Evolutionary conservation across 2,113 vertebrate species (phyloP).

Genomic region (Tautogolabrus adspersus): DNA sequence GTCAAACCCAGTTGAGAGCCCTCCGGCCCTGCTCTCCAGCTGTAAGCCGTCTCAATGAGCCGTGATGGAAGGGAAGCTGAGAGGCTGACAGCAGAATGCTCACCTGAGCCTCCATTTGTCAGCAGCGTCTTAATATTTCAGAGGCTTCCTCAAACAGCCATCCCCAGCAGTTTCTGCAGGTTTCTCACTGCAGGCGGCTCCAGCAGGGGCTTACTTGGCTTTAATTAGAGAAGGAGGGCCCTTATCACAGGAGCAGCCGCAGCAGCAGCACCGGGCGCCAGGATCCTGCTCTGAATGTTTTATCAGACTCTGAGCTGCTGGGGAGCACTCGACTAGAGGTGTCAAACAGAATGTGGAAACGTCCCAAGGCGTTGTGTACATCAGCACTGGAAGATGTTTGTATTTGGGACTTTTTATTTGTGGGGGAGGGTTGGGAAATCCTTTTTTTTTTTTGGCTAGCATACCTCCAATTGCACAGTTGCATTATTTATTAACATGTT

Average conservation of each 20-base stretch:
- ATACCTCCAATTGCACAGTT: slow-evolving; percentile 18
- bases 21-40: slow-evolving; percentile 13
- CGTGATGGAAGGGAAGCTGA: slow-evolving; percentile 62
- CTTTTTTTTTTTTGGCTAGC: slow-evolving; percentile 10
- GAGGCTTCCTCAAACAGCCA: slow-evolving; percentile 67
- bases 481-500: slow-evolving; percentile 28
- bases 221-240: slow-evolving; percentile 76
- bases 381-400: slow-evolving; percentile 53
- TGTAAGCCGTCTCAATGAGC: slow-evolving; percentile 44
- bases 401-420: slow-evolving; percentile 44
- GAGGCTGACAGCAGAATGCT: slow-evolving; percentile 69
- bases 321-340: slow-evolving; percentile 63
- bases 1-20: slow-evolving; percentile 17
- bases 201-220: slow-evolving; percentile 58
- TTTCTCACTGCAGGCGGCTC: slow-evolving; percentile 69
- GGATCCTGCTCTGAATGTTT: slow-evolving; percentile 76
- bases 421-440: not conserved
- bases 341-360: slow-evolving; percentile 75
- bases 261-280: slow-evolving; percentile 41
- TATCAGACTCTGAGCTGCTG: slow-evolving; percentile 66
- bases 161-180: slow-evolving; percentile 64
- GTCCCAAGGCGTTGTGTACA: slow-evolving; percentile 53
- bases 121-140: slow-evolving; percentile 80
- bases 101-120: slow-evolving; percentile 72
- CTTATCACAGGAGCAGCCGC: slow-evolving; percentile 71